These are phyloP conservation scores for Hypena proboscidalis DNA, from an alignment of 2,888 invertebrate species.

Conservation along the genomic window DNA sequence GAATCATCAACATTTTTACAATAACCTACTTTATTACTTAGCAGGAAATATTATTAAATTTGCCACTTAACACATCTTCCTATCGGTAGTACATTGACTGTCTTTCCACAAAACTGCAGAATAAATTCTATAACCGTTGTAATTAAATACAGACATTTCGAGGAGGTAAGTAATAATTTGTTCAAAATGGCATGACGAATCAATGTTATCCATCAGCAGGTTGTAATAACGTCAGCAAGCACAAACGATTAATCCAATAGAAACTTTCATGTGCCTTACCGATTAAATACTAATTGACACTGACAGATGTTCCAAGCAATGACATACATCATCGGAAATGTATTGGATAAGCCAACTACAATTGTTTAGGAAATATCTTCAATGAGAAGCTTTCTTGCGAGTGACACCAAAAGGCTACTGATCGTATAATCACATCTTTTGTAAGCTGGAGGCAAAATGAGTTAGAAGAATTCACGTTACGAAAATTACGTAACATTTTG, in stretches of 20 bases:
- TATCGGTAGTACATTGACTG: too few relatives aligned
- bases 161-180: too few relatives aligned
- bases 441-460: constrained; percentile 24
- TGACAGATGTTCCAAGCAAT: constrained; percentile 38
- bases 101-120: too few relatives aligned
- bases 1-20: too few relatives aligned
- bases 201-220: constrained; percentile 28
- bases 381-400: constrained; percentile 25
- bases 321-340: constrained; percentile 24
- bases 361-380: constrained; percentile 38
- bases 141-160: too few relatives aligned
- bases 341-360: constrained; percentile 28
- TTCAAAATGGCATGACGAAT: constrained; percentile 3
- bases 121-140: too few relatives aligned
- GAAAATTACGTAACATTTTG: constrained; percentile 66
- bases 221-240: constrained; percentile 15
- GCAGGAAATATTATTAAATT: too few relatives aligned
- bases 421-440: constrained; percentile 35
- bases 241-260: constrained; percentile 21
- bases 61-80: too few relatives aligned
- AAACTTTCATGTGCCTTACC: constrained; percentile 34
- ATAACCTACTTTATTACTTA: too few relatives aligned
- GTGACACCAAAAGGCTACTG: constrained; percentile 32
- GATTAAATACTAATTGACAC: constrained; percentile 40
- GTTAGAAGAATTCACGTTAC: constrained; percentile 51